A percentile compares a stretch with the other conserved stretches of the same genome.
Conservation (phyloP, 2,797 vertebrate genomes). For the Sebastes ruberrimus region DNA sequence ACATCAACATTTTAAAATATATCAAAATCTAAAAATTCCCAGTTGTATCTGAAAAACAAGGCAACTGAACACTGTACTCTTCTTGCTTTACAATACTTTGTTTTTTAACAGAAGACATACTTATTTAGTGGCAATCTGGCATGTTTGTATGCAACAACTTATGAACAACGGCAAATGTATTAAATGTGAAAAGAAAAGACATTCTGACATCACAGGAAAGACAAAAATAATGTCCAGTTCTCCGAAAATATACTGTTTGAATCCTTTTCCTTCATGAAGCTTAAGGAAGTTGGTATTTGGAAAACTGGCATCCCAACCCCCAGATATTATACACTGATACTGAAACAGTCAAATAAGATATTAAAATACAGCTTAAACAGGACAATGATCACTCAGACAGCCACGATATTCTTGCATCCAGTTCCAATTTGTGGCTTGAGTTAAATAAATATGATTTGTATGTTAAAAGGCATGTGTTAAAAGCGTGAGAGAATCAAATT, state of each 20-base stretch:
- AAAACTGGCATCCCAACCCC: constrained; percentile 11
- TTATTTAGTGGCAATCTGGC: constrained; percentile 35
- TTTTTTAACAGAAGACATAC: constrained; percentile 21
- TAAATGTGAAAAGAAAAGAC: constrained; percentile 7
- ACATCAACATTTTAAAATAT: constrained; percentile 60
- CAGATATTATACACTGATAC: constrained; percentile 12
- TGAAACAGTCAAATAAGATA: constrained; percentile 32
- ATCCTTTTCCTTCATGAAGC: constrained; percentile 17
- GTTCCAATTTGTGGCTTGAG: constrained; percentile 23
- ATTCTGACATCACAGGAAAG: constrained; percentile 23
- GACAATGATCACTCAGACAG: constrained; percentile 18
- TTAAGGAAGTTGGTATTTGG: constrained; percentile 16
- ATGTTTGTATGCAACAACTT: constrained; percentile 4
- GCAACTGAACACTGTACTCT: constrained; percentile 58
- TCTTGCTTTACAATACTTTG: constrained; percentile 54
- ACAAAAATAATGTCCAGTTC: constrained; percentile 13
- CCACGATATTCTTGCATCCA: neutral
- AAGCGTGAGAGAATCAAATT: constrained; percentile 33
- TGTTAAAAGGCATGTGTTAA: constrained; percentile 55
- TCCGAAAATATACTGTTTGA: constrained; percentile 46
- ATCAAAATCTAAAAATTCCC: constrained; percentile 72
- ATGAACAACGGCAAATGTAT: neutral
- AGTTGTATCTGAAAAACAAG: constrained; percentile 51
- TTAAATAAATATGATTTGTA: constrained; percentile 71
- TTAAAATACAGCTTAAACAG: constrained; percentile 50